Conservation (phyloP, 2,113 vertebrate genomes). For the Brevimyrus niger region DNA sequence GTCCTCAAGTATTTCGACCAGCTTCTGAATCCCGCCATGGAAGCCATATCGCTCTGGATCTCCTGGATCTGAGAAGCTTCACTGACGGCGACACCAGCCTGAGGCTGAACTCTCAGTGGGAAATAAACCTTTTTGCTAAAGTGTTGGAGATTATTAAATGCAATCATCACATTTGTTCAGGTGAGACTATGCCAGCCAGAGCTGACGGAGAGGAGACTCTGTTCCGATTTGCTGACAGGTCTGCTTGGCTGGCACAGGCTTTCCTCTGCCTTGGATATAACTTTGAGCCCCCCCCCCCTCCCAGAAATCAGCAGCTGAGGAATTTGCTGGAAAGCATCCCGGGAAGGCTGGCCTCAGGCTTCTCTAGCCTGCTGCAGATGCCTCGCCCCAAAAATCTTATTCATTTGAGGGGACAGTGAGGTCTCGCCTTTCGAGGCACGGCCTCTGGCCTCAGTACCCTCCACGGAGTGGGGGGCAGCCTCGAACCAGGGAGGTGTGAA, state of each 20-base stretch:
- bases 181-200: neutral
- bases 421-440: neutral
- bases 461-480: neutral
- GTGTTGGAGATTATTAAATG: neutral
- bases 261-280: neutral
- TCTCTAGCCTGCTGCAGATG: neutral
- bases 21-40: neutral
- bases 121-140: neutral
- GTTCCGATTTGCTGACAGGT: neutral
- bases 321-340: conserved; percentile 1
- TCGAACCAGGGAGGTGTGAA: neutral
- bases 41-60: neutral
- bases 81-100: neutral
- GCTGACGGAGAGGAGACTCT: neutral
- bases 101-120: neutral
- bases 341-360: neutral
- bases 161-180: neutral
- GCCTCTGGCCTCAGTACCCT: neutral
- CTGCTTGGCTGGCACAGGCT: neutral
- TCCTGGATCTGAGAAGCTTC: neutral
- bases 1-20: neutral
- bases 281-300: neutral
- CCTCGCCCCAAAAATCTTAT: neutral
- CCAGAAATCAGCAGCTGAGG: neutral
- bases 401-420: neutral